A percentile compares a stretch with the other conserved stretches of the same genome.
Conservation (phyloP, 2,797 vertebrate genomes). For the Spinibarbus caldwelli region DNA sequence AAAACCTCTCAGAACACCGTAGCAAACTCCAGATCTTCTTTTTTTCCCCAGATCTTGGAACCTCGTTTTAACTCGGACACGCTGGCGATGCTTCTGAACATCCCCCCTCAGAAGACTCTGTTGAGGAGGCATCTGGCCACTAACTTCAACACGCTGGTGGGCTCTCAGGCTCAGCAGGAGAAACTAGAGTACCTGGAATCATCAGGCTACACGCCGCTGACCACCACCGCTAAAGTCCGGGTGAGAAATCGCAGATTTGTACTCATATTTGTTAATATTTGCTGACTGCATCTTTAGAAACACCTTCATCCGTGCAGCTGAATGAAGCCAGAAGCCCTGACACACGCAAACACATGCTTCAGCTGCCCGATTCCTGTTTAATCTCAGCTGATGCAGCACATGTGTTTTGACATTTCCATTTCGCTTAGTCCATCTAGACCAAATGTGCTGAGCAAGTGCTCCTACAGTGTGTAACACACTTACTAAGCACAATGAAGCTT, state of each 20-base stretch:
- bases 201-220: slow-evolving; percentile 83
- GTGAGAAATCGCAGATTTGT: slow-evolving; percentile 69
- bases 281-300: slow-evolving; percentile 9
- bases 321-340: background rate
- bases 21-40: background rate
- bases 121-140: slow-evolving; percentile 92
- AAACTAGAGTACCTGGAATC: slow-evolving; percentile 89
- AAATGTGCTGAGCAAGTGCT: slow-evolving; percentile 39
- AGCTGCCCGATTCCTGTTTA: background rate
- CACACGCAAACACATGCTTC: background rate
- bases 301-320: background rate
- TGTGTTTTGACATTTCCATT: slow-evolving; percentile 17
- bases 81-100: slow-evolving; percentile 94
- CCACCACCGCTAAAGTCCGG: slow-evolving; percentile 94
- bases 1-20: background rate
- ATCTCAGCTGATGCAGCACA: slow-evolving; percentile 29
- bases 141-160: slow-evolving; percentile 89
- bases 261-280: background rate
- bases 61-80: slow-evolving; percentile 92
- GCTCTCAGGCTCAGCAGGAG: slow-evolving; percentile 88
- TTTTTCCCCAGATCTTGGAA: slow-evolving; percentile 86
- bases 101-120: slow-evolving; percentile 93
- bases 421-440: slow-evolving; percentile 6
- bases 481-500: slow-evolving; percentile 45
- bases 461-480: slow-evolving; percentile 9